Conservation (phyloP, 2,113 vertebrate species). For the Archilochus colubris region DNA sequence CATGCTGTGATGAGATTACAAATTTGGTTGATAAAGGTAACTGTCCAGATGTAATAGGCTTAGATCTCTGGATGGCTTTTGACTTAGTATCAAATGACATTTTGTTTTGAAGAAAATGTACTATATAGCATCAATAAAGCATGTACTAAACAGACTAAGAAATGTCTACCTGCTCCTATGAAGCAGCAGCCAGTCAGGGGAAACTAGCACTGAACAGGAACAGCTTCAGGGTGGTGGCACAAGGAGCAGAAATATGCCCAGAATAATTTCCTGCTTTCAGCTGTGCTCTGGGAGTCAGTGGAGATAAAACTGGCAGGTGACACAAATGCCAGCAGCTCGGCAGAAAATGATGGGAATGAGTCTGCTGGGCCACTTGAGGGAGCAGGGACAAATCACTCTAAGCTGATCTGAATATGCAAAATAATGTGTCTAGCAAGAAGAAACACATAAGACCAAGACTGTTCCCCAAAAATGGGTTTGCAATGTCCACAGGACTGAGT, state of each 20-base stretch:
- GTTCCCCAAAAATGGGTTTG: background rate
- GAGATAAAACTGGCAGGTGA: background rate
- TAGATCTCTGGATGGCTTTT: background rate
- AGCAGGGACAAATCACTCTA: background rate
- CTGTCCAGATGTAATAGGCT: conserved; percentile 39
- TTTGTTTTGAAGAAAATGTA: background rate
- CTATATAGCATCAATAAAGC: conserved; percentile 9
- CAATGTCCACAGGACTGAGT: background rate
- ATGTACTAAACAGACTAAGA: background rate
- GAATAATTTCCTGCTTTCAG: background rate
- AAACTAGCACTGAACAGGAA: background rate
- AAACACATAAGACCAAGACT: background rate
- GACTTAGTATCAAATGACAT: conserved; percentile 22
- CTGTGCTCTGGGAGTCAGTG: background rate
- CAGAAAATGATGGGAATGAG: background rate
- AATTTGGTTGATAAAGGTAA: conserved; percentile 46
- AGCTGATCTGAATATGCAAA: background rate
- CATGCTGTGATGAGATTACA: conserved; percentile 28
- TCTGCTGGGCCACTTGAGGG: background rate
- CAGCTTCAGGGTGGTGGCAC: background rate
- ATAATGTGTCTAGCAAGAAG: background rate
- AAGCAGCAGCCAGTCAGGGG: background rate
- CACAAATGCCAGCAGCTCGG: background rate
- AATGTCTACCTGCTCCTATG: background rate
- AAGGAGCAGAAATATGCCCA: background rate